Base-by-base conservation (phyloP, 2,888 invertebrate species). In the Campoletis raptor region DNA sequence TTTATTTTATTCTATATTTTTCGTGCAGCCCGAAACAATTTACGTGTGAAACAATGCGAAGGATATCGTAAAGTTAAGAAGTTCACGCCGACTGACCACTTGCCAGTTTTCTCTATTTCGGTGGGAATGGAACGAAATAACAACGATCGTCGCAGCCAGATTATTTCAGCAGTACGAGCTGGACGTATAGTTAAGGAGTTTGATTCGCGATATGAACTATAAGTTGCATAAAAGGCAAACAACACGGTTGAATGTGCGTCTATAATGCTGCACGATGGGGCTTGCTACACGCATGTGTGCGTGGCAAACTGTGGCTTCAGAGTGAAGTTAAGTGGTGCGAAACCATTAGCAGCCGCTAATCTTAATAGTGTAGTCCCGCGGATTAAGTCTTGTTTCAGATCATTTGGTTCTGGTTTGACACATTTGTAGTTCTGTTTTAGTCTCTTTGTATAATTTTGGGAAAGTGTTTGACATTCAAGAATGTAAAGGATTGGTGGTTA, bases 331-430 rank as follows among this genome's bases (percentile, higher is more conserved):
- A 86, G 84, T 85, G 87, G 82, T 30, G 79, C 81, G 86, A 81
- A 64, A 76, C 85, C 85, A 87, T 86, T 86, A 86, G 86, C 84
- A 81, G 76, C 54, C 70, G 45, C 74, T 81, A 84, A 84, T 86
- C 86, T 86, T 84, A 81, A 86, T 70, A 84, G 84, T 64, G 40
- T 5, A 54, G 69, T 45, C 57, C 57, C 70, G 54, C 37, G 37
- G 78, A 66, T 79, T 69, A 81, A 80, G 61, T 82, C 77, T 81
- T 76, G 77, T 84, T 84, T 84, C 84, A 76, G 81, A 81, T 81
- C 79, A 78, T 79, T 79, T 64, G 83, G 80, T 73, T 74, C n/a
- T 30, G 40, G 61, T 84, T 74, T 69, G 69, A 78, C 74, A 81
- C 81, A 42, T 54, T 57, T 54, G 48, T 21, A 61, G 45, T 69